Conservation (phyloP, 2,797 vertebrate species). For the Typhlichthys eigenmanni region DNA sequence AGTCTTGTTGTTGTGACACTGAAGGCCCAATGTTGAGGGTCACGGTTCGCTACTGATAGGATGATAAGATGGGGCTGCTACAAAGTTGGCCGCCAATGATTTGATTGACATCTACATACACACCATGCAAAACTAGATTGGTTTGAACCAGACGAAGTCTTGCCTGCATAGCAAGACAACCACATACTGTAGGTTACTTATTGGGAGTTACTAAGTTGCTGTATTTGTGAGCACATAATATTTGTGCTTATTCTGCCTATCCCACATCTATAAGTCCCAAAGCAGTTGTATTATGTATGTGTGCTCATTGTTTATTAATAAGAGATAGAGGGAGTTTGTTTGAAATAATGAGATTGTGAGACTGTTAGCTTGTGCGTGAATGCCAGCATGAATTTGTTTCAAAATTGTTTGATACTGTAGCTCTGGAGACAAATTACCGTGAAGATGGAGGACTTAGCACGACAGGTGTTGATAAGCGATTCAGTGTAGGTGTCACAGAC, state of each 20-base stretch:
- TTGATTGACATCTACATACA: no score
- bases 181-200: no score
- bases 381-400: slow-evolving; percentile 5
- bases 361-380: neutral
- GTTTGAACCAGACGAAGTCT: no score
- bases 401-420: neutral
- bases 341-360: neutral
- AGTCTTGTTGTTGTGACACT: no score
- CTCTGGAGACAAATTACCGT: slow-evolving; percentile 53
- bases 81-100: no score
- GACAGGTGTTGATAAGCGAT: slow-evolving; percentile 69
- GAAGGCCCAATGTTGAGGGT: no score
- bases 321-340: slow-evolving; percentile 2
- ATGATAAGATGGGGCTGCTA: no score
- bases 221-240: neutral
- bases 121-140: no score
- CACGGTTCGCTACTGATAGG: no score
- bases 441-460: slow-evolving; percentile 39
- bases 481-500: slow-evolving; percentile 56
- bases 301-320: neutral
- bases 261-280: slow-evolving; percentile 9
- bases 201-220: neutral
- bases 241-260: neutral
- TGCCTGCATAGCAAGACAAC: no score
- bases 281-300: slow-evolving; percentile 4